A percentile compares a stretch with the other conserved stretches of the same genome.
Conservation (phyloP, 2,113 vertebrate genomes). For the Oryzias woworae region DNA sequence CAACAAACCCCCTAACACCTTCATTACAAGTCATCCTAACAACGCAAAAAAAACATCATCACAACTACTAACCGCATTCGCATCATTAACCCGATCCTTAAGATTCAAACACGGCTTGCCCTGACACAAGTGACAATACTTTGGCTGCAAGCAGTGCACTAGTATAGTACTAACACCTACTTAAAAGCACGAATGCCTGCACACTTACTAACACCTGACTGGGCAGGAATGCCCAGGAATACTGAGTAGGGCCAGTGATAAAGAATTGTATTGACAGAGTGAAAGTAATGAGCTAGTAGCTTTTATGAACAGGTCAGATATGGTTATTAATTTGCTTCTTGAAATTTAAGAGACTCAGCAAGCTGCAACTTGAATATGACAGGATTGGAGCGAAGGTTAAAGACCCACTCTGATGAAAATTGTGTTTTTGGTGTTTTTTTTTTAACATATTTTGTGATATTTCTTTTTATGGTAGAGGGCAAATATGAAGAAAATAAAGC, state of each 20-base stretch:
- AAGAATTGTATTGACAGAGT: conserved; percentile 24
- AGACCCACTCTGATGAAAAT: no score
- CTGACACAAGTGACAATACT: conserved; percentile 55
- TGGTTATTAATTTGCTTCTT: conserved; percentile 42
- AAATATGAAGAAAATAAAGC: no score
- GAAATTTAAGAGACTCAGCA: conserved; percentile 36
- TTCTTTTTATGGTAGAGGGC: no score
- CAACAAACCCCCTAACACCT: conserved; percentile 66
- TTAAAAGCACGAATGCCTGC: conserved; percentile 60
- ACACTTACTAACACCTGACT: conserved; percentile 64
- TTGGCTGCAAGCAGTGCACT: conserved; percentile 50
- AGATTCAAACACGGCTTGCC: conserved; percentile 59
- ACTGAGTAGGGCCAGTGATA: conserved; percentile 40
- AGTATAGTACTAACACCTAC: conserved; percentile 62
- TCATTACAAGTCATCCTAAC: conserved; percentile 65
- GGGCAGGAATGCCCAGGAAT: conserved; percentile 44
- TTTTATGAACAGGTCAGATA: conserved; percentile 35
- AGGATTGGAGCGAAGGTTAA: conserved; percentile 10
- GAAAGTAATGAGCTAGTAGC: conserved; percentile 28
- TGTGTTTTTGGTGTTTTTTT: no score
- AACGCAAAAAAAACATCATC: conserved; percentile 62
- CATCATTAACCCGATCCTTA: conserved; percentile 61
- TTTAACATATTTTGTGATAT: no score
- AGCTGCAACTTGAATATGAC: conserved; percentile 40
- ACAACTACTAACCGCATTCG: conserved; percentile 67